These are phyloP conservation scores for Pachliopta kotzebuea DNA, from an alignment of 2,888 invertebrate species.

Conservation along the genomic window DNA sequence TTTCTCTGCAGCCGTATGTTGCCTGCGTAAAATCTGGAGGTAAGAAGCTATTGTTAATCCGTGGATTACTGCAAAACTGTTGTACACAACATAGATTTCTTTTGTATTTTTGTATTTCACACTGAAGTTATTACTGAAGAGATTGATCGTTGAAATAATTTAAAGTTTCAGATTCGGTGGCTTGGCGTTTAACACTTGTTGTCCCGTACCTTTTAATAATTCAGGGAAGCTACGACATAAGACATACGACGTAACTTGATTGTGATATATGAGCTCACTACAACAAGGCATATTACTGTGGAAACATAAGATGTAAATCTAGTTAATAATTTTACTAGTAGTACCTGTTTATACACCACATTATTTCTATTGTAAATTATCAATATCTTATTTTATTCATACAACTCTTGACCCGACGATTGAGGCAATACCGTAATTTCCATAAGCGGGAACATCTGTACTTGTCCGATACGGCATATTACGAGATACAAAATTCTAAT, in stretches of 20 bases:
- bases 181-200: background rate
- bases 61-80: conserved; percentile 15
- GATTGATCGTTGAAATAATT: background rate
- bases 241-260: too few species aligned
- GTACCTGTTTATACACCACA: background rate
- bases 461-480: conserved; percentile 52
- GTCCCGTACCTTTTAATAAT: background rate
- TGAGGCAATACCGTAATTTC: conserved; percentile 1
- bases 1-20: conserved; percentile 5
- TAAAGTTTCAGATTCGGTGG: background rate
- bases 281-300: too few species aligned
- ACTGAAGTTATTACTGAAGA: background rate
- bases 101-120: background rate
- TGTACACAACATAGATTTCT: background rate
- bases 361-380: background rate
- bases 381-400: background rate
- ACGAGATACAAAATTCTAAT: conserved; percentile 54
- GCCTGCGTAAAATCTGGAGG: background rate
- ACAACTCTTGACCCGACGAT: conserved; percentile 8
- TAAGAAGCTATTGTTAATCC: conserved; percentile 31
- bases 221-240: background rate
- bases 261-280: too few species aligned
- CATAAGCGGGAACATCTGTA: conserved; percentile 20
- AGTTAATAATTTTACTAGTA: too few species aligned
- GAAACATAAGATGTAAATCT: too few species aligned